Evolutionary conservation across 2,888 invertebrate genomes (phyloP).

Genomic region (Ganaspis brasiliensis): DNA sequence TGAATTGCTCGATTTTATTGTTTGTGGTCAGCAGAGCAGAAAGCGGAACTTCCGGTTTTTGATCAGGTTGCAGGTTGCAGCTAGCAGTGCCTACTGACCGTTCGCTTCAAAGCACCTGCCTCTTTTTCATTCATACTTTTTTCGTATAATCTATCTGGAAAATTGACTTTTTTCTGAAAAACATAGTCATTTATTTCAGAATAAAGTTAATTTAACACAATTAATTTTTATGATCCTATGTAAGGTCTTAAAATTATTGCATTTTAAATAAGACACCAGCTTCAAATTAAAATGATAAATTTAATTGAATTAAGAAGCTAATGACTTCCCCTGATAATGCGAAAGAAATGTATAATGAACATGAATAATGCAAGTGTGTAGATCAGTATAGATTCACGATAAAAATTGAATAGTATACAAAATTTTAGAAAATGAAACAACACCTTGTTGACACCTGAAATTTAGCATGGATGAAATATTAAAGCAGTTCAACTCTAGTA

Average conservation of each 20-base stretch:
- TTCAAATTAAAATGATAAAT: too few relatives aligned
- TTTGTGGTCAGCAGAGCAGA: constrained; percentile 76
- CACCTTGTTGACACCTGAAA: constrained; percentile 18
- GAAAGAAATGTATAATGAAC: too few relatives aligned
- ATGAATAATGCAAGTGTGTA: too few relatives aligned
- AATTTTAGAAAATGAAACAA: too few relatives aligned
- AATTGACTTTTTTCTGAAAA: neutral
- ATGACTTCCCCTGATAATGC: too few relatives aligned
- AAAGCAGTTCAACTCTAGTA: neutral
- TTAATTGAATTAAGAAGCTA: too few relatives aligned
- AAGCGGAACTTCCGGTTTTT: constrained; percentile 77
- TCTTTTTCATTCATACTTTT: constrained; percentile 38
- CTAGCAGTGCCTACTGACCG: constrained; percentile 13
- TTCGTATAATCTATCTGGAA: neutral
- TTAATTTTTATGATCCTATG: too few relatives aligned
- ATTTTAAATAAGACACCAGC: too few relatives aligned
- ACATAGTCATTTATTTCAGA: too few relatives aligned
- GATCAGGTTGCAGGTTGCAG: constrained; percentile 38
- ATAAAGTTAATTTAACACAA: neutral
- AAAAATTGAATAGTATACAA: too few relatives aligned
- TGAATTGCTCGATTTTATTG: constrained; percentile 70
- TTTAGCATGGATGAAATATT: constrained; percentile 2
- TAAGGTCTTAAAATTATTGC: too few relatives aligned
- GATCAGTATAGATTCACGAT: too few relatives aligned
- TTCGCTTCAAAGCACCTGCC: constrained; percentile 28